These are phyloP conservation scores for Campylomormyrus numenius DNA, from an alignment of 2,113 vertebrate species.

Conservation along the genomic window DNA sequence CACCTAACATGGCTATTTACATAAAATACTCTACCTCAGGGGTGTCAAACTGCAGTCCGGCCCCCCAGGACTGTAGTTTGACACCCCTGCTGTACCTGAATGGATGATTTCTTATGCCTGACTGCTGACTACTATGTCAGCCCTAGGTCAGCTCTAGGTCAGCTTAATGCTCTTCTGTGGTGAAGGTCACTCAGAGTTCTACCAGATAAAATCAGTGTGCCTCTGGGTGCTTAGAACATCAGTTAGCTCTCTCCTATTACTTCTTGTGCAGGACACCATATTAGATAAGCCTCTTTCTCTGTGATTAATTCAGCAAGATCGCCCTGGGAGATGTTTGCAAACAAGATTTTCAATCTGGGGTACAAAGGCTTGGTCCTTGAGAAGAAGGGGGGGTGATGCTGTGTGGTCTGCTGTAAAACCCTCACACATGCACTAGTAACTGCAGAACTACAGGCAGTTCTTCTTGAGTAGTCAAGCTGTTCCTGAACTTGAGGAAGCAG, in stretches of 20 bases:
- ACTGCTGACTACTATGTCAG: neutral
- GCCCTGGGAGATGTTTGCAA: neutral
- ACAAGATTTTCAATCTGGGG: neutral
- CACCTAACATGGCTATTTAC: neutral
- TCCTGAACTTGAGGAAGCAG: neutral
- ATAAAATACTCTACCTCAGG: neutral
- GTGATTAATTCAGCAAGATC: neutral
- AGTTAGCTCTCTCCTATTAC: neutral
- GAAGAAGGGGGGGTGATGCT: neutral
- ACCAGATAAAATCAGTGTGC: neutral
- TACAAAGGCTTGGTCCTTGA: neutral
- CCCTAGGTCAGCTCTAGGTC: neutral
- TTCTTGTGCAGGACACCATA: neutral
- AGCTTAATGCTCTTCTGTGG: neutral
- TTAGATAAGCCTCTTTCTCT: neutral
- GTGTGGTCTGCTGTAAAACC: neutral
- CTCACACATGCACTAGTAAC: neutral
- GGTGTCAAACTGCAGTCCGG: no score
- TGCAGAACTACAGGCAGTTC: neutral
- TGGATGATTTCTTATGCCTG: neutral
- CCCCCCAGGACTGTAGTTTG: no score
- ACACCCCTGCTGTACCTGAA: neutral
- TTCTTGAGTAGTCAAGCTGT: neutral
- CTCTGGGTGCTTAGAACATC: neutral
- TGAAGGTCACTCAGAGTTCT: neutral